phyloP scores from a whole-genome alignment of 2,797 vertebrate genomes.

The Eulemur mongoz region DNA sequence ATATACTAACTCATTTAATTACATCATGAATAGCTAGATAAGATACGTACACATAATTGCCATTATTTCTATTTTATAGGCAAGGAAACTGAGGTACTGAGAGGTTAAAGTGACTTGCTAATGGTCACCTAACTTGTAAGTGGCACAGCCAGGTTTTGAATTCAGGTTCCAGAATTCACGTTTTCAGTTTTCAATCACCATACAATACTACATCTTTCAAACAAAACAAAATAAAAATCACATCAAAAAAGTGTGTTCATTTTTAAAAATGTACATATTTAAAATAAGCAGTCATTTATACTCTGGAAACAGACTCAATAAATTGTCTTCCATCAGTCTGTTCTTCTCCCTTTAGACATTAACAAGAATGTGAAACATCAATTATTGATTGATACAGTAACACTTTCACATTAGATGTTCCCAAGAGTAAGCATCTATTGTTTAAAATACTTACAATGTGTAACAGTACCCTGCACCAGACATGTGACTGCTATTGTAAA shows the following conservation, averaged over 20 bases:
- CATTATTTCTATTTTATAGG: not conserved
- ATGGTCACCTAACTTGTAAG: not conserved
- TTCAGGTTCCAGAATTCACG: not conserved
- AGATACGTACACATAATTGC: not conserved
- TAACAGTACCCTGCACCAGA: not conserved
- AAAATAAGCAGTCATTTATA: not conserved
- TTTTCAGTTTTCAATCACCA: conserved; percentile 23
- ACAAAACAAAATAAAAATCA: conserved; percentile 9
- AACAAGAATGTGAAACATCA: conserved; percentile 25
- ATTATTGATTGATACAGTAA: not conserved
- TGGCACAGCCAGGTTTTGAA: not conserved
- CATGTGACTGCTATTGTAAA: not conserved
- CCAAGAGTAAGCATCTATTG: not conserved
- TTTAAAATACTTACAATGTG: not conserved
- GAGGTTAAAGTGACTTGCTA: not conserved
- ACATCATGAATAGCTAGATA: not conserved
- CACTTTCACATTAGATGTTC: not conserved
- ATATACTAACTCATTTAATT: not conserved
- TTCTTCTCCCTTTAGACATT: conserved; percentile 24
- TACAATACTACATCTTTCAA: not conserved
- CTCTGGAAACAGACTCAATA: not conserved
- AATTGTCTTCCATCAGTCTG: not conserved
- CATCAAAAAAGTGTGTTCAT: not conserved
- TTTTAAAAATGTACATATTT: conserved; percentile 17
- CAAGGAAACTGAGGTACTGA: not conserved